Percentiles rank a stretch among this genome's conserved stretches.
Evolutionary conservation across 1,140 invertebrate species (phyloP).

Genomic region (Antheraea pernyi): DNA sequence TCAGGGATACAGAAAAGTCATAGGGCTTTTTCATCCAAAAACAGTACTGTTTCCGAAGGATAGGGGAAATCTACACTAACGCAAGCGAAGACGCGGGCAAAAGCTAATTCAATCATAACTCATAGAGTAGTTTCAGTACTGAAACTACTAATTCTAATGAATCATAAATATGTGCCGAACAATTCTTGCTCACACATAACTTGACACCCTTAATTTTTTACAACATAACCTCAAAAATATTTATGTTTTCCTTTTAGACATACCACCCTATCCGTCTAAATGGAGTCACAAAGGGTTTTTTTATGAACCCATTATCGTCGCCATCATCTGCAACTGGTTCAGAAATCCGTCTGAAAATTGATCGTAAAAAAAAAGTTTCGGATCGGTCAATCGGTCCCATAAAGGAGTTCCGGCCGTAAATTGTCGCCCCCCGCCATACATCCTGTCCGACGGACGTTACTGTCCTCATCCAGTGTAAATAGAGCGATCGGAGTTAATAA

Average conservation of each 20-base stretch:
- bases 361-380: conserved; percentile 19
- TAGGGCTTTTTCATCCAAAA: no score
- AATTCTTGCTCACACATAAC: not conserved
- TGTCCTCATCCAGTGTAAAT: conserved; percentile 30
- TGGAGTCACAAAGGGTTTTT: conserved; percentile 11
- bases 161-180: not conserved
- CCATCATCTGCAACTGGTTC: conserved; percentile 2
- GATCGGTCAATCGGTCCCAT: conserved; percentile 37
- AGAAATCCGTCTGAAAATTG: not conserved
- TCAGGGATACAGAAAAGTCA: no score
- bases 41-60: no score
- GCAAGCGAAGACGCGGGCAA: no score
- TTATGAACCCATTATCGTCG: conserved; percentile 2
- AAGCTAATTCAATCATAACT: no score
- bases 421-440: conserved; percentile 23
- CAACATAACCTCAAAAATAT: not conserved
- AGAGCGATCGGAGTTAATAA: conserved; percentile 12
- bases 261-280: not conserved
- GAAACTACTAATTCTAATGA: no score
- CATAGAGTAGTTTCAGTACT: no score
- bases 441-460: conserved; percentile 29
- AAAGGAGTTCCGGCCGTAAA: conserved; percentile 41
- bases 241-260: not conserved
- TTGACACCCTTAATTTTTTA: not conserved
- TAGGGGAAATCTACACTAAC: no score